Evolutionary conservation across 2,888 invertebrate species (phyloP), one percentile per base, ranked within the genome.

Genomic region (Aleiodes alternator): DNA sequence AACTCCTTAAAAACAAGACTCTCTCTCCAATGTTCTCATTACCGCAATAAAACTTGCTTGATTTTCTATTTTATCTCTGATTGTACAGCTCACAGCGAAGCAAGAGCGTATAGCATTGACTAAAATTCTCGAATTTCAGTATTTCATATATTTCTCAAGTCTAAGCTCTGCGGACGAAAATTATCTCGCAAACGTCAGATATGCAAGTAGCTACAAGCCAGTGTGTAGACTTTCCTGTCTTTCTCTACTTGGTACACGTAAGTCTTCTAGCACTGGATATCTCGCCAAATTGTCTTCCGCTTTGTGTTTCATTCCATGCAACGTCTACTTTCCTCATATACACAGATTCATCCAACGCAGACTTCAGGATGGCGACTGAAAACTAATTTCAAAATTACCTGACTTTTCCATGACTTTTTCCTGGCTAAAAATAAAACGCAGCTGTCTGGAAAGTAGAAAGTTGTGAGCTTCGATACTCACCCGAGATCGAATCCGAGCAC

Each of bases 161-260:
- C 34, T 38, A 59, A 69, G 34, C 51, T 38, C 11, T 14, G 51
- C 81, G 76, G 78, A 76, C 79, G 79, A 71, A 81, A 80, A 83
- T 85, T 83, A 84, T 86, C 83, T 81, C 75, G 70, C 75, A 78
- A 80, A 80, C 76, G 77, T 74, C 80, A 76, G 73, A 72, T 61
- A 64, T 75, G 75, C 72, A 78, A 73, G 70, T 74, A 71, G 78
- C 76, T 80, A 68, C 76, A 72, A 38, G 69, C 76, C 74, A 75
- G 69, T 66, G 71, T 72, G 73, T 64, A 79, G 73, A 77, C 78
- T 76, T 72, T 73, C 75, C 66, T 64, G 75, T 80, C 78, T 76
- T 73, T 64, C 53, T 31, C 57, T 31, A 12, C 55, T n/a, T 0
- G 12, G 14, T 16, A 55, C 7, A 55, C 43, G 7, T 9, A 43